Percentiles rank a stretch among this genome's conserved stretches.
Evolutionary conservation across 2,888 invertebrate species (phyloP).

Genomic region (Trichogramma evanescens): DNA sequence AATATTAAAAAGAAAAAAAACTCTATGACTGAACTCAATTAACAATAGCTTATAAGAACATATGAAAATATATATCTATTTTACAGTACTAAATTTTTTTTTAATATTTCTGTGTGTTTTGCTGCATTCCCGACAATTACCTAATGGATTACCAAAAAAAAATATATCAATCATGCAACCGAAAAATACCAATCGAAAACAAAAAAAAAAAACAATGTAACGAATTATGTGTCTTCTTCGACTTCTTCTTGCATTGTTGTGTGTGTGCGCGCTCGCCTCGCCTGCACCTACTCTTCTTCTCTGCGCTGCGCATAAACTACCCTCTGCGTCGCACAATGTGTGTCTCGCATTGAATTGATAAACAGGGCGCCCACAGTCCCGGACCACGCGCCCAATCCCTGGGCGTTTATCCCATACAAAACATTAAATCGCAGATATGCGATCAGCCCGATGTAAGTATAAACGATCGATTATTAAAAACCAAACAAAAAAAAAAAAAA

Average conservation of each 20-base stretch:
- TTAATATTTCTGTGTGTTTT: background rate
- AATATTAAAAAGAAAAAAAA: too few relatives aligned
- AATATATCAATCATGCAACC: background rate
- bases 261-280: slow-evolving; percentile 14
- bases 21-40: too few relatives aligned
- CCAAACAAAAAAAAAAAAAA: background rate
- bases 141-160: background rate
- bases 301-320: too few relatives aligned
- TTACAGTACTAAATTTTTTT: background rate
- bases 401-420: slow-evolving; percentile 85
- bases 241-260: slow-evolving; percentile 1
- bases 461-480: slow-evolving; percentile 4
- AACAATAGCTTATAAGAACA: too few relatives aligned
- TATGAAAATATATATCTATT: background rate
- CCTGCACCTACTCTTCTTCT: too few relatives aligned
- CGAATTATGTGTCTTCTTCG: slow-evolving; percentile 29
- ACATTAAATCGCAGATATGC: slow-evolving; percentile 80
- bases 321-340: too few relatives aligned
- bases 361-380: slow-evolving; percentile 84
- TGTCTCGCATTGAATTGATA: background rate
- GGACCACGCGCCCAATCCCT: slow-evolving; percentile 83
- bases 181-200: background rate
- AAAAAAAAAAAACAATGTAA: slow-evolving; percentile 31
- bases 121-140: background rate
- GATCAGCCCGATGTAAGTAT: slow-evolving; percentile 84